These are phyloP conservation scores for Berghia stephanieae DNA, from an alignment of 1,140 invertebrate genomes.

Conservation along the genomic window DNA sequence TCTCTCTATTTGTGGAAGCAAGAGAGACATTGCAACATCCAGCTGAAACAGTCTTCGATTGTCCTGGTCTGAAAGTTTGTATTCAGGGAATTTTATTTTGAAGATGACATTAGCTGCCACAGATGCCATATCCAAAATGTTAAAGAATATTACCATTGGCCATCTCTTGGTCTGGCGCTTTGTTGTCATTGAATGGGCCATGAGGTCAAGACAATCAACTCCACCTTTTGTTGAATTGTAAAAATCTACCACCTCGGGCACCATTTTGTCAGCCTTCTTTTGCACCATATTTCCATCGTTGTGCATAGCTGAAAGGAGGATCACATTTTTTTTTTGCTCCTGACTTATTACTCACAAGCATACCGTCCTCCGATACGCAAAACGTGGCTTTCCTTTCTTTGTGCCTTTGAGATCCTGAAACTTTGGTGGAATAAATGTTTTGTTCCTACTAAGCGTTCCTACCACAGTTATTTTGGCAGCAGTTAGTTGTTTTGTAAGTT, in stretches of 20 bases:
- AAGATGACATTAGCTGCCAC: slow-evolving; percentile 31
- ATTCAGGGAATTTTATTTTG: slow-evolving; percentile 28
- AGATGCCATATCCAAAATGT: slow-evolving; percentile 42
- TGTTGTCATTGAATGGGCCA: slow-evolving; percentile 35
- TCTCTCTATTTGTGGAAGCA: neutral
- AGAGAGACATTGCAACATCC: slow-evolving; percentile 3
- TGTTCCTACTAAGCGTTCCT: neutral
- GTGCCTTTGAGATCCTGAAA: neutral
- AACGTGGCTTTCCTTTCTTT: neutral
- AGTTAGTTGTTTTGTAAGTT: slow-evolving; percentile 24
- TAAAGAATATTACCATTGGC: slow-evolving; percentile 41
- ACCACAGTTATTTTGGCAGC: neutral
- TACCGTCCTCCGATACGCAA: slow-evolving; percentile 45
- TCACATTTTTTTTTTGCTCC: slow-evolving; percentile 55
- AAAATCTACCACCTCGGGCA: slow-evolving; percentile 62
- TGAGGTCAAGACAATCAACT: slow-evolving; percentile 61
- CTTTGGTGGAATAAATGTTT: slow-evolving; percentile 10
- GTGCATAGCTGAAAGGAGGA: slow-evolving; percentile 59
- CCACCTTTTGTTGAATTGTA: slow-evolving; percentile 68
- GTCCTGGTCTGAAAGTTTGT: neutral
- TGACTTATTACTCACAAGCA: slow-evolving; percentile 55
- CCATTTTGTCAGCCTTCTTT: slow-evolving; percentile 38
- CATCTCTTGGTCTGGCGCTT: slow-evolving; percentile 39
- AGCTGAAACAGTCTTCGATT: neutral
- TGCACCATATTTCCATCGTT: slow-evolving; percentile 21